phyloP scores from a whole-genome alignment of 1,140 invertebrate genomes.

The Cyrtorhinus lividipennis region DNA sequence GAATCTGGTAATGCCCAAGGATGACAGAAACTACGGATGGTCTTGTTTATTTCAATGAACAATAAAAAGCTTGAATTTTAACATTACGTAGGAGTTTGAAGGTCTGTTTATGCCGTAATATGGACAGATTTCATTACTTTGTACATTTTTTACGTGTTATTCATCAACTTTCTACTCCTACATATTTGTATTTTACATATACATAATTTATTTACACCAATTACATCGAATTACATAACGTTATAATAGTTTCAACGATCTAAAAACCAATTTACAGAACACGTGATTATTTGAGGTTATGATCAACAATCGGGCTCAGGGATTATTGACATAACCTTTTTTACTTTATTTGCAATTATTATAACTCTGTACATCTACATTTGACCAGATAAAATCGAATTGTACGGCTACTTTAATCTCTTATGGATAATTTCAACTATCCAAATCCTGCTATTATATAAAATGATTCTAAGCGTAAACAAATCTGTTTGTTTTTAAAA shows the following conservation, averaged over 20 bases:
- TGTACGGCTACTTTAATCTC: neutral
- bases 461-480: neutral
- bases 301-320: slow-evolving; percentile 1
- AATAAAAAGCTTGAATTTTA: neutral
- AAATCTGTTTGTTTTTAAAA: no score
- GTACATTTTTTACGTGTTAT: no score
- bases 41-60: neutral
- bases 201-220: neutral
- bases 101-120: no score
- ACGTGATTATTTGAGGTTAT: neutral
- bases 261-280: neutral
- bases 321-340: slow-evolving; percentile 1
- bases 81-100: neutral
- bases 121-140: neutral
- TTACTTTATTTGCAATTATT: neutral
- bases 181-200: neutral
- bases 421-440: neutral
- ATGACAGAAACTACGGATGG: no score
- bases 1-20: no score
- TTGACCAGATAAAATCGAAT: no score
- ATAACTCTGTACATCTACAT: neutral
- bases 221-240: neutral
- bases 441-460: neutral
- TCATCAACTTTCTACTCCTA: no score
- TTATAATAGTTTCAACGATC: neutral